A percentile compares a stretch with the other conserved stretches of the same genome.
phyloP scores from a whole-genome alignment of 2,797 vertebrate species.

The Psittacula derbiana region DNA sequence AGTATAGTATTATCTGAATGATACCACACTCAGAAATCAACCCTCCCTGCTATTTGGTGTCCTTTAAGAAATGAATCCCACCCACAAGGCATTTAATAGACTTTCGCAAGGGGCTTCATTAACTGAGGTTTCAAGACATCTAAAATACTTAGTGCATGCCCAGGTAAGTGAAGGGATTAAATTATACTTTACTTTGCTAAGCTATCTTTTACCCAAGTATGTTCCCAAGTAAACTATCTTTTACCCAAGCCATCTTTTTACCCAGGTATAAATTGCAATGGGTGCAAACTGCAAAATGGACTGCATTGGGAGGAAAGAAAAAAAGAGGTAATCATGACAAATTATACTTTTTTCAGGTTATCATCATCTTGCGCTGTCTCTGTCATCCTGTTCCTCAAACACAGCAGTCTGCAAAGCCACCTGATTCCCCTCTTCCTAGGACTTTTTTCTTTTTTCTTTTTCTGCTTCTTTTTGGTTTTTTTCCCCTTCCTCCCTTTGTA shows the following conservation, averaged over 20 bases:
- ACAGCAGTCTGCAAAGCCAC: slow-evolving; percentile 71
- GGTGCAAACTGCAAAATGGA: slow-evolving; percentile 65
- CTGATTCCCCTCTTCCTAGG: slow-evolving; percentile 25
- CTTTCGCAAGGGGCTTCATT: slow-evolving; percentile 50
- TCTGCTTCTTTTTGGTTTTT: not conserved
- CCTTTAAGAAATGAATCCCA: slow-evolving; percentile 40
- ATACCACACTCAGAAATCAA: not conserved
- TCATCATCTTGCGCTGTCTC: slow-evolving; percentile 79
- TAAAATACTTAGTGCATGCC: slow-evolving; percentile 28
- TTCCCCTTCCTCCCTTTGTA: not conserved
- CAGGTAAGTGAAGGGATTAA: slow-evolving; percentile 62
- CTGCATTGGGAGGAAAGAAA: slow-evolving; percentile 38
- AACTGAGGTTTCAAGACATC: slow-evolving; percentile 31
- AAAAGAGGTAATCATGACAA: slow-evolving; percentile 75
- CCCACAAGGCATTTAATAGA: slow-evolving; percentile 34
- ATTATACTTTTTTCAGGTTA: slow-evolving; percentile 79
- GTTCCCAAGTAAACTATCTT: slow-evolving; percentile 49
- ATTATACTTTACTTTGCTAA: slow-evolving; percentile 66
- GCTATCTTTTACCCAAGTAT: slow-evolving; percentile 65
- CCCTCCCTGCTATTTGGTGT: not conserved
- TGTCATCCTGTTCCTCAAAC: slow-evolving; percentile 79
- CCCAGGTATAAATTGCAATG: slow-evolving; percentile 73
- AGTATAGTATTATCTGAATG: slow-evolving; percentile 8
- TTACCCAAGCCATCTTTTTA: slow-evolving; percentile 55
- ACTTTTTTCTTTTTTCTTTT: not conserved